Base-by-base conservation (phyloP, 2,888 invertebrate species). In the Callyntrura sp. region DNA sequence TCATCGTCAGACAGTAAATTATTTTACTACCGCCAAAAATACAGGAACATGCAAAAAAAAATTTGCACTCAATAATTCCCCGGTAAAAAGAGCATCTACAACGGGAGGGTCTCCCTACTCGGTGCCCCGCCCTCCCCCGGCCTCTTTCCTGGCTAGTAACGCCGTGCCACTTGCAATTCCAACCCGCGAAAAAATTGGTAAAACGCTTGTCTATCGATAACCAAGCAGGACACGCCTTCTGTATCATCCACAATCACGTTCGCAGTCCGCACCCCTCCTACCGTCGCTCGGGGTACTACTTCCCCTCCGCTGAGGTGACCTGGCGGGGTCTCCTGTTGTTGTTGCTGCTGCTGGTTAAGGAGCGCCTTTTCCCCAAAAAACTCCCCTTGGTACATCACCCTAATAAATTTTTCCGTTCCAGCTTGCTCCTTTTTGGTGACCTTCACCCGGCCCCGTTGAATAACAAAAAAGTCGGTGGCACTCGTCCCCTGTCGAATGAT, bases 301-400 rank as follows among this genome's bases (percentile, higher is more conserved):
- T n/a, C 60, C 8, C 3, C 60, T 20, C n/a, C 2, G 35, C 35
- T 35, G 9, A 35, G 6, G 11, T 65, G 28, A 28, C 12, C 12
- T 65, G 17, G 20, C n/a, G n/a, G n/a, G n/a, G n/a, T n/a, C n/a
- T n/a, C 8, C 14, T 28, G 28, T 28, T 65, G 68, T 68, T 68
- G 68, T 35, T 35, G 35, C 35, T 35, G 2, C 35, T 35, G 35
- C 35, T 35, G 35, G 17, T 23, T 73, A 12, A 78, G 78, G 1
- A 78, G 55, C 14, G 78, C 51, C 14, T 55, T 78, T n/a, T 78
- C 78, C 8, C 78, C 51, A 25, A 78, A 78, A 55, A 78, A 78
- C 14, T 78, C 55, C 12, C 55, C 78, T 55, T 51, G 23, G n/a
- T 51, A 25, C 51, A 78, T 51, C 2, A 78, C 51, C 35, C 78